A percentile compares a stretch with the other conserved stretches of the same genome.
These are phyloP conservation scores for Gopherus evgoodei DNA, from an alignment of 2,113 vertebrate genomes.

Conservation along the genomic window DNA sequence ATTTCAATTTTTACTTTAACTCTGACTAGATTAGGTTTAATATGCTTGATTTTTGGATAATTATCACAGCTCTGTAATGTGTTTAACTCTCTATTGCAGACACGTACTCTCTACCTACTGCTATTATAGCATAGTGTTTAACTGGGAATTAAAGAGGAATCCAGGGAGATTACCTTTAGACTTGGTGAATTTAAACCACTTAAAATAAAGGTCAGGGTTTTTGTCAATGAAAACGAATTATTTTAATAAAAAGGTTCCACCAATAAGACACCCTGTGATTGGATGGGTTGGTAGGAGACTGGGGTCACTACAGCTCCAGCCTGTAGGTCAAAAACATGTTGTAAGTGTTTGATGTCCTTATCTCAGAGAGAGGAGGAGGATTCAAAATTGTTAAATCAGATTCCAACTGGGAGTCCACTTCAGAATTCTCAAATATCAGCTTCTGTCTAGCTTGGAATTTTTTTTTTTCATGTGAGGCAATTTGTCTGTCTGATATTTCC, in stretches of 20 bases:
- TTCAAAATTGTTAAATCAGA: background rate
- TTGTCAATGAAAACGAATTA: too few relatives aligned
- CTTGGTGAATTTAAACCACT: background rate
- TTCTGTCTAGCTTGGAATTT: background rate
- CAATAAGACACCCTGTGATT: too few relatives aligned
- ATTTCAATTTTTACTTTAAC: background rate
- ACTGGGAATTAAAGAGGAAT: background rate
- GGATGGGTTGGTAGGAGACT: background rate
- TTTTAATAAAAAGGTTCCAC: too few relatives aligned
- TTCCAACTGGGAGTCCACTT: background rate
- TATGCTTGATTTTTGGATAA: background rate
- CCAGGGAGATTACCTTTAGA: background rate
- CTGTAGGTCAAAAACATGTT: too few relatives aligned
- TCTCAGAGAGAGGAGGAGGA: background rate
- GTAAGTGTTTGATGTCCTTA: too few relatives aligned
- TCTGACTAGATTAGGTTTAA: background rate
- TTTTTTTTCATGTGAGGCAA: background rate
- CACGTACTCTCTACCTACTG: background rate
- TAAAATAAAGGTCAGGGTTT: background rate
- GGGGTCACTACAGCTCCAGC: background rate
- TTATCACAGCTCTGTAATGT: background rate
- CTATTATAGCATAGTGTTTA: background rate
- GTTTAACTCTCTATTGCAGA: background rate
- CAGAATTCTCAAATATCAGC: background rate
- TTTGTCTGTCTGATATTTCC: background rate